Evolutionary conservation across 1,140 invertebrate species (phyloP).

Genomic region (Saccostrea cuccullata): DNA sequence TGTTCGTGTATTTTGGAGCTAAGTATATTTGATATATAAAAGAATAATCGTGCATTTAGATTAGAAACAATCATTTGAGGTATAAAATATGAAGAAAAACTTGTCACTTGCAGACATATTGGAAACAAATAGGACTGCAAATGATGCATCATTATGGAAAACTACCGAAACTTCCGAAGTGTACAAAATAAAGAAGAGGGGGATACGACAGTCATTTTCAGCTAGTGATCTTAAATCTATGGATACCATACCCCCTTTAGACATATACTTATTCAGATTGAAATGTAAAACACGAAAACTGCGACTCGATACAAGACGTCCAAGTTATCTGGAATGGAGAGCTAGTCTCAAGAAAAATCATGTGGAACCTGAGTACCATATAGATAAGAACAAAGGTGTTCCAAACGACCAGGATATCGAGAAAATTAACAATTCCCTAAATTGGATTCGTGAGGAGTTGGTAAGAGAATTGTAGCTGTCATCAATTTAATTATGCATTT

Average conservation of each 20-base stretch:
- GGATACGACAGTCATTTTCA: not conserved
- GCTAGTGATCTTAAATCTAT: not conserved
- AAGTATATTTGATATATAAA: not conserved
- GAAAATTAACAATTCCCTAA: conserved; percentile 63
- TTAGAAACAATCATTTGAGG: not conserved
- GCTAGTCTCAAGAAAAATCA: conserved; percentile 52
- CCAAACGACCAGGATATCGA: conserved; percentile 63
- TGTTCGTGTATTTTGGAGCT: too few species aligned
- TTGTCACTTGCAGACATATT: not conserved
- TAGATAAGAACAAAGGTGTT: conserved; percentile 39
- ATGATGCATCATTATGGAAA: too few species aligned
- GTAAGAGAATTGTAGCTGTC: conserved; percentile 47
- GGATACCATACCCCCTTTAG: not conserved
- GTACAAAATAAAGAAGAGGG: not conserved
- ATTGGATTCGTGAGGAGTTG: conserved; percentile 66
- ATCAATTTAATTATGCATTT: not conserved
- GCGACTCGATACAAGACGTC: conserved; percentile 53
- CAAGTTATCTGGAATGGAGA: conserved; percentile 63
- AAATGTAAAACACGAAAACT: conserved; percentile 49
- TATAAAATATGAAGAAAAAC: conserved; percentile 1
- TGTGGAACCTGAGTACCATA: conserved; percentile 34
- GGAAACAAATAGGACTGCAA: too few species aligned
- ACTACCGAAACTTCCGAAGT: too few species aligned
- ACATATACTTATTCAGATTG: conserved; percentile 26
- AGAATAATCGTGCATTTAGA: not conserved